Evolutionary conservation across 2,888 invertebrate species (phyloP).

Genomic region (Hirtodrosophila histrioides): DNA sequence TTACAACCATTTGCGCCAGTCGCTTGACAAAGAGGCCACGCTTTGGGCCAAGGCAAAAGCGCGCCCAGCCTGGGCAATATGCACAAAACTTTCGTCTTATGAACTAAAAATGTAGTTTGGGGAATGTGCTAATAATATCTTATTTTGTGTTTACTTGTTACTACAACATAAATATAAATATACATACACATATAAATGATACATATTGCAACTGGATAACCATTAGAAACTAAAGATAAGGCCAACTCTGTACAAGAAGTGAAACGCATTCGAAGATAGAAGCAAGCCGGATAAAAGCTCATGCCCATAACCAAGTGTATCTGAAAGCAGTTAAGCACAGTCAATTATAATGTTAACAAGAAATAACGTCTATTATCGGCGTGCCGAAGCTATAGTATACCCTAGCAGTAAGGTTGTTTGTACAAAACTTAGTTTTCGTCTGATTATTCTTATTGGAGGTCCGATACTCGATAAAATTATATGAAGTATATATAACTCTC

Average conservation of each 20-base stretch:
- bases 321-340: conserved; percentile 24
- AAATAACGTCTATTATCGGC: too few species aligned
- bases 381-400: too few species aligned
- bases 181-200: conserved; percentile 29
- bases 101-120: conserved; percentile 52
- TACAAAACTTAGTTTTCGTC: too few species aligned
- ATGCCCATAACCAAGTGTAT: conserved; percentile 64
- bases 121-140: conserved; percentile 53
- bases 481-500: too few species aligned
- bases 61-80: conserved; percentile 33
- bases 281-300: conserved; percentile 54
- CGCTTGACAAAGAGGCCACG: conserved; percentile 19
- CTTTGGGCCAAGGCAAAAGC: conserved; percentile 46
- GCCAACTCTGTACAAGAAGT: conserved; percentile 59
- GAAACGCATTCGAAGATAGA: conserved; percentile 40
- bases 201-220: conserved; percentile 70
- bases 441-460: too few species aligned
- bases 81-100: conserved; percentile 56
- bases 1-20: conserved; percentile 61
- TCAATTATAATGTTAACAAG: neutral
- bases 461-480: too few species aligned
- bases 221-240: conserved; percentile 49
- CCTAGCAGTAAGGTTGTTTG: too few species aligned
- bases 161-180: conserved; percentile 56
- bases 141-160: conserved; percentile 19